Evolutionary conservation across 92 coral and sea anemone species (phyloP).

Genomic region (Anthopleura xanthogrammica): DNA sequence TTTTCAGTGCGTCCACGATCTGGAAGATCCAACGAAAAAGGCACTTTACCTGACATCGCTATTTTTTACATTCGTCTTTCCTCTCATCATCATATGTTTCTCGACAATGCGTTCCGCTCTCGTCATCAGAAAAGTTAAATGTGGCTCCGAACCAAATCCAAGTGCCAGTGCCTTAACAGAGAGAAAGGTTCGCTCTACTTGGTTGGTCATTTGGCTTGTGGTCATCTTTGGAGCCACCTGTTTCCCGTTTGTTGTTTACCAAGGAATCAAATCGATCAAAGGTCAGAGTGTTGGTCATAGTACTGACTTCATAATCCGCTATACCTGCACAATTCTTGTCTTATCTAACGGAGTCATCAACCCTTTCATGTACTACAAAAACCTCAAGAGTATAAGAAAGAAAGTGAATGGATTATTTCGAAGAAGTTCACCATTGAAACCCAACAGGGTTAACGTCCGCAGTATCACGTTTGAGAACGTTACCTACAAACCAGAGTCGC

Average conservation of each 20-base stretch:
- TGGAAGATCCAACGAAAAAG: not conserved
- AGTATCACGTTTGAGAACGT: not conserved
- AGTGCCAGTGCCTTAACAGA: conserved; percentile 3
- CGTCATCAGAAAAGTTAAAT: not conserved
- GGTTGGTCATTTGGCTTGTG: conserved; percentile 8
- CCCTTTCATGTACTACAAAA: conserved; percentile 1
- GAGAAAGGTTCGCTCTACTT: not conserved
- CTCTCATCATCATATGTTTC: not conserved
- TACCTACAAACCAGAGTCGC: not conserved
- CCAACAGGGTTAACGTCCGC: not conserved
- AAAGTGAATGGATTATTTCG: not conserved
- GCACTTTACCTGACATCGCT: not conserved
- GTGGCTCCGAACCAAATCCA: not conserved
- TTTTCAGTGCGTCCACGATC: not conserved
- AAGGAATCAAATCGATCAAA: not conserved
- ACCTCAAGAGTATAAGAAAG: not conserved
- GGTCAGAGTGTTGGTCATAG: not conserved
- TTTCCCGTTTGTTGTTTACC: not conserved
- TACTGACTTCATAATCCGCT: conserved; percentile 6
- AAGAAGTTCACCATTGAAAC: not conserved
- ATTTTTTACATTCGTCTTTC: not conserved
- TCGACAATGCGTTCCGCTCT: not conserved
- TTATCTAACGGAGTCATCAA: not conserved
- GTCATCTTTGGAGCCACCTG: conserved; percentile 1
- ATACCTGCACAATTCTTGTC: not conserved